Percentiles rank a stretch among this genome's conserved stretches.
phyloP scores from a whole-genome alignment of 2,888 invertebrate species.

The Drosophila paramelanica region DNA sequence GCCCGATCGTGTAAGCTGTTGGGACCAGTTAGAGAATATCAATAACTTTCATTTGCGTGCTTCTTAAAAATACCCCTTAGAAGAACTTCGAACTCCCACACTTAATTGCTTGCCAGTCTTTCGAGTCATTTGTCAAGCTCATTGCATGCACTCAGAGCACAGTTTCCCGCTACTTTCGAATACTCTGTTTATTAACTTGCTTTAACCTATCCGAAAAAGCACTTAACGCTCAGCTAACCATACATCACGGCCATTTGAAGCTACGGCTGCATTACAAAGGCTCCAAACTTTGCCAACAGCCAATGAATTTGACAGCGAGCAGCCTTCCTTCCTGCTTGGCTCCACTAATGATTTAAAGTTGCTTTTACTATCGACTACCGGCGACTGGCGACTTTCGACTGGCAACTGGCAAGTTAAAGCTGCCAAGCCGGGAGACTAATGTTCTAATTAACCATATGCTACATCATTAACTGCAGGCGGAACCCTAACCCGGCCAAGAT shows the following conservation, averaged over 20 bases:
- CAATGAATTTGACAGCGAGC: conserved; percentile 55
- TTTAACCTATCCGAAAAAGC: conserved; percentile 37
- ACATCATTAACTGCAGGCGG: conserved; percentile 72
- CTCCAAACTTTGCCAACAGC: conserved; percentile 38
- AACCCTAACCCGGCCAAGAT: conserved; percentile 10
- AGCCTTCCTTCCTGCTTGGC: conserved; percentile 19
- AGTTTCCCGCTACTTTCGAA: conserved; percentile 16
- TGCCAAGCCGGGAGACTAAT: conserved; percentile 59
- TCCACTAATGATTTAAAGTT: conserved; percentile 67
- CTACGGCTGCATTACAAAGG: conserved; percentile 30
- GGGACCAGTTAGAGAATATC: background rate
- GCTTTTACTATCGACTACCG: conserved; percentile 29
- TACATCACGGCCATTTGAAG: conserved; percentile 42
- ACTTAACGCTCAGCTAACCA: conserved; percentile 51
- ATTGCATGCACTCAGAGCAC: background rate
- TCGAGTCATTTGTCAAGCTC: conserved; percentile 21
- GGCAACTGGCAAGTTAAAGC: background rate
- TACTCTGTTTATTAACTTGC: conserved; percentile 36
- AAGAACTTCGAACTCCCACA: background rate
- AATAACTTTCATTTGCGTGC: background rate
- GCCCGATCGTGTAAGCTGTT: conserved; percentile 21
- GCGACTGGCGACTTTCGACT: conserved; percentile 1
- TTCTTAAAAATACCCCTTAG: background rate
- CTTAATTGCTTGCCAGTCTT: conserved; percentile 2
- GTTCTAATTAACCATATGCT: conserved; percentile 78